Base-by-base conservation (phyloP, 2,888 invertebrate species). In the Lithophane socia region DNA sequence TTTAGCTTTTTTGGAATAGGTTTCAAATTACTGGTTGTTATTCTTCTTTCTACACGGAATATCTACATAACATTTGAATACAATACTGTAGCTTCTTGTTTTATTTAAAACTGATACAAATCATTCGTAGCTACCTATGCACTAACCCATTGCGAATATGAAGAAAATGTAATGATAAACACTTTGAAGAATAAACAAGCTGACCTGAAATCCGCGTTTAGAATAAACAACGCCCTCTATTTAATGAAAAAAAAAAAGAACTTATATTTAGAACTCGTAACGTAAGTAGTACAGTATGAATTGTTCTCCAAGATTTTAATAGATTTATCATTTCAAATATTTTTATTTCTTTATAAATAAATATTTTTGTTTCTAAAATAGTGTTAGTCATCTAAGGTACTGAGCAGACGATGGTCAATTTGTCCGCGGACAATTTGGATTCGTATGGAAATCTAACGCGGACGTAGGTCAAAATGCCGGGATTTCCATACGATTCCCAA, bases 151-250 rank as follows among this genome's bases (percentile, higher is more conserved):
- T 76, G 75, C 64, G 64, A 83, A 83, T 77, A 83, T 78, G 75
- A 82, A 73, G 60, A 65, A 77, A 78, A 74, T 79, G 67, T 78
- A 73, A 87, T 70, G 68, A 80, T 83, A 80, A 85, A 85, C 79
- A 80, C 65, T 77, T 79, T 63, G 49, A 37, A 61, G 69, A 44
- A 75, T 82, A 79, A 72, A 86, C 60, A 79, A 79, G 75, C 71
- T 29, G 64, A 79, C 52, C 76, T 63, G 10, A 67, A 80, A 77
- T 42, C 44, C 47, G 67, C 63, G n/a, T 75, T 52, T 65, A 61
- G 44, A 65, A 75, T 75, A 84, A 84, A 80, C 70, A 81, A 52
- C 70, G 58, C 70, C 71, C 75, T 87, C 69, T 74, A 44, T 52
- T 42, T 29, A 69, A 56, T 54, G 61, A 75, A 75, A 81, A 72